These are phyloP conservation scores for Globodera ellingtonae DNA, from an alignment of 1,140 invertebrate species.

Conservation along the genomic window DNA sequence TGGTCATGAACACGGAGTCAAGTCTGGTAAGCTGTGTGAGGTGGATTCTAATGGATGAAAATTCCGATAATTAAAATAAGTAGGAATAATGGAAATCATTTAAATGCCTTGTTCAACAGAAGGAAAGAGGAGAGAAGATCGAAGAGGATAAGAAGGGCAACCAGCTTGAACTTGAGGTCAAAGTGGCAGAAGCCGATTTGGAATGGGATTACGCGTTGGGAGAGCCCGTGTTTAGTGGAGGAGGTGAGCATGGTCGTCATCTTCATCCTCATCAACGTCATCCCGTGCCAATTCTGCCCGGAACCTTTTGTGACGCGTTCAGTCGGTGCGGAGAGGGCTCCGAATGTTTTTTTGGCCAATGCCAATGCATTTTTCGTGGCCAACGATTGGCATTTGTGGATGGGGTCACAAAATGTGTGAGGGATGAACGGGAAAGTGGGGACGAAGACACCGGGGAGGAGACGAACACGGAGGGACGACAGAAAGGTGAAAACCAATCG, in stretches of 20 bases:
- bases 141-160: neutral
- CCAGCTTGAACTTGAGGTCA: constrained; percentile 9
- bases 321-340: constrained; percentile 42
- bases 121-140: neutral
- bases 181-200: constrained; percentile 9
- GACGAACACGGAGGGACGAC: neutral
- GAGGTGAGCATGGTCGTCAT: neutral
- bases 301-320: constrained; percentile 45
- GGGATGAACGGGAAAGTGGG: neutral
- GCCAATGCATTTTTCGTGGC: constrained; percentile 32
- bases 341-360: constrained; percentile 35
- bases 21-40: no score
- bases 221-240: neutral
- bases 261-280: neutral
- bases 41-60: neutral
- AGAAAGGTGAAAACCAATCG: neutral
- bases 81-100: neutral
- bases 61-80: neutral
- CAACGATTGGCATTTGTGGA: constrained; percentile 30
- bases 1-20: neutral
- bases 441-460: neutral
- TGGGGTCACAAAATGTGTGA: constrained; percentile 25
- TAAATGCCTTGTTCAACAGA: neutral
- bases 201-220: constrained; percentile 14
- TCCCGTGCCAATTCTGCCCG: constrained; percentile 19